phyloP scores from a whole-genome alignment of 2,113 vertebrate species.

The Entosphenus tridentatus region DNA sequence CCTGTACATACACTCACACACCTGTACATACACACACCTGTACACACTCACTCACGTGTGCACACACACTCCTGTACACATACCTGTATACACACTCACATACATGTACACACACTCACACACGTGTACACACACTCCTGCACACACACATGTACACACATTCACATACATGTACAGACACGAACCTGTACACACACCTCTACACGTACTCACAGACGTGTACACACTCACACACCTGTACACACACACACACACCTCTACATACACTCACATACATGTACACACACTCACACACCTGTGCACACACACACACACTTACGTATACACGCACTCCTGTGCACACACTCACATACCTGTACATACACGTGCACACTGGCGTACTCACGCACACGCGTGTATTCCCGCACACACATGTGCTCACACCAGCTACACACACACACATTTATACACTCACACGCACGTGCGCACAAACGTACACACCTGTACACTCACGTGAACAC shows the following conservation, averaged over 20 bases:
- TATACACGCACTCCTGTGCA: background rate
- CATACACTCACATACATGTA: background rate
- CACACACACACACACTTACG: background rate
- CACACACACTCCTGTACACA: background rate
- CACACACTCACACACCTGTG: background rate
- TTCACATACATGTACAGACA: too few relatives aligned
- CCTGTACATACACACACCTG: background rate
- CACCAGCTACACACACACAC: background rate
- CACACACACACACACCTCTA: too few relatives aligned
- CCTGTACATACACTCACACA: background rate
- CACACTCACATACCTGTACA: background rate
- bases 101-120: background rate
- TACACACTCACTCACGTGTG: background rate
- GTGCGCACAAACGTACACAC: background rate
- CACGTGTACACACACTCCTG: background rate
- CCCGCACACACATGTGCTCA: background rate
- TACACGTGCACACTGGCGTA: background rate
- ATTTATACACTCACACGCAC: background rate
- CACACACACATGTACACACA: too few relatives aligned
- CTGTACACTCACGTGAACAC: background rate
- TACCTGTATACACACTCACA: background rate
- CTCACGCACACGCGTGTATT: background rate
- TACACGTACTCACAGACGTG: background rate
- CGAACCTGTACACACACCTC: too few relatives aligned
- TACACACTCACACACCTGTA: background rate